A percentile compares a stretch with the other conserved stretches of the same genome.
These are phyloP conservation scores for Heliconius ismenius DNA, from an alignment of 2,888 invertebrate genomes.

Conservation along the genomic window DNA sequence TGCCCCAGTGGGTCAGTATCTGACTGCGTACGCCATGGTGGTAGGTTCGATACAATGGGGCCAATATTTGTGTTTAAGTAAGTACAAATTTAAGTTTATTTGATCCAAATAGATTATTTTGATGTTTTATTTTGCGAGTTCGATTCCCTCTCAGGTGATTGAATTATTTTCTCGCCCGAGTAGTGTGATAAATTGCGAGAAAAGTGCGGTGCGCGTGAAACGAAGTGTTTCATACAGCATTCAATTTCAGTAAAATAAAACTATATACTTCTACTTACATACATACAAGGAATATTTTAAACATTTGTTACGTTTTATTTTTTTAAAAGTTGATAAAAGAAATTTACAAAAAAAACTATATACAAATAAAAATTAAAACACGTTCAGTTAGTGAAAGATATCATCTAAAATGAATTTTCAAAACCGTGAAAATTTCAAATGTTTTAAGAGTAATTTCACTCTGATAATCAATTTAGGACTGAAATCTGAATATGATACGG, in stretches of 20 bases:
- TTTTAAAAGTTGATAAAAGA: background rate
- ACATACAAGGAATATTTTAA: background rate
- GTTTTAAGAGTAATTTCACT: constrained; percentile 1
- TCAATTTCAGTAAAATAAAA: background rate
- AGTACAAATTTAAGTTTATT: too few relatives aligned
- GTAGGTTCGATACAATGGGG: too few relatives aligned
- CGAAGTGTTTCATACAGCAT: background rate
- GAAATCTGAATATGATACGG: too few relatives aligned
- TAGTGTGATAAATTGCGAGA: too few relatives aligned
- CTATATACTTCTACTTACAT: background rate
- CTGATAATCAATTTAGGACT: background rate
- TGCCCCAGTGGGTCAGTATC: too few relatives aligned
- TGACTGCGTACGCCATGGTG: too few relatives aligned
- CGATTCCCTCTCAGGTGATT: too few relatives aligned
- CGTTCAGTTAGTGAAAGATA: background rate
- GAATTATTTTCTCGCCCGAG: too few relatives aligned
- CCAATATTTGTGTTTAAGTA: too few relatives aligned
- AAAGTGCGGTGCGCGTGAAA: background rate
- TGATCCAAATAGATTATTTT: too few relatives aligned
- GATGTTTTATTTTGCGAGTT: too few relatives aligned
- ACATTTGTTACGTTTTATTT: background rate
- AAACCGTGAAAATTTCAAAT: background rate
- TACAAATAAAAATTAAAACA: background rate
- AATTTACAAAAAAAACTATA: background rate
- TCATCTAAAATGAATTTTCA: background rate